These are phyloP conservation scores for Actinemys pallida DNA, from an alignment of 2,113 vertebrate species.

Conservation along the genomic window DNA sequence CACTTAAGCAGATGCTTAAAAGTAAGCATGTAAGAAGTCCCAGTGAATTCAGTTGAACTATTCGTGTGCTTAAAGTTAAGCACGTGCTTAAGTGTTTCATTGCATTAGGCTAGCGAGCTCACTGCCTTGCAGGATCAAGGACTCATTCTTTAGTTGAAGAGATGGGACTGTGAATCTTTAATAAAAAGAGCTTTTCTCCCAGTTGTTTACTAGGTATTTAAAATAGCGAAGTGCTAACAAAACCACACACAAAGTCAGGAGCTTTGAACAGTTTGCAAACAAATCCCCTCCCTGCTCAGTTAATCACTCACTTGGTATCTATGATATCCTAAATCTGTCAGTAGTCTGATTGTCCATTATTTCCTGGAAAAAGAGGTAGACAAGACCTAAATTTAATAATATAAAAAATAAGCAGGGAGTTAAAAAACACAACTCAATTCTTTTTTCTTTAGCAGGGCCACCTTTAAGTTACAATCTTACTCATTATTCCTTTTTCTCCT, in stretches of 20 bases:
- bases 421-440: neutral
- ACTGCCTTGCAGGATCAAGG: neutral
- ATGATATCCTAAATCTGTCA: neutral
- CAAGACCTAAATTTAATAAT: neutral
- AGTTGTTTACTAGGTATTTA: neutral
- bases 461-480: slow-evolving; percentile 62
- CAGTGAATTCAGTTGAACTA: neutral
- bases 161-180: neutral
- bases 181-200: neutral
- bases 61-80: neutral
- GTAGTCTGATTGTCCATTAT: neutral
- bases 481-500: slow-evolving; percentile 64
- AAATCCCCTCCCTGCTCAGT: neutral
- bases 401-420: neutral
- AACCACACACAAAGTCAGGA: neutral
- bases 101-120: accelerated
- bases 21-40: neutral
- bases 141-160: neutral
- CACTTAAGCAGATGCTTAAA: neutral
- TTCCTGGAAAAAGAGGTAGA: neutral
- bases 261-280: neutral
- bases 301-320: neutral
- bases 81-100: neutral
- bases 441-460: slow-evolving; percentile 6
- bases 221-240: neutral